Percentiles rank a stretch among this genome's conserved stretches.
phyloP scores from a whole-genome alignment of 2,797 vertebrate genomes.

The Alfaro cultratus region DNA sequence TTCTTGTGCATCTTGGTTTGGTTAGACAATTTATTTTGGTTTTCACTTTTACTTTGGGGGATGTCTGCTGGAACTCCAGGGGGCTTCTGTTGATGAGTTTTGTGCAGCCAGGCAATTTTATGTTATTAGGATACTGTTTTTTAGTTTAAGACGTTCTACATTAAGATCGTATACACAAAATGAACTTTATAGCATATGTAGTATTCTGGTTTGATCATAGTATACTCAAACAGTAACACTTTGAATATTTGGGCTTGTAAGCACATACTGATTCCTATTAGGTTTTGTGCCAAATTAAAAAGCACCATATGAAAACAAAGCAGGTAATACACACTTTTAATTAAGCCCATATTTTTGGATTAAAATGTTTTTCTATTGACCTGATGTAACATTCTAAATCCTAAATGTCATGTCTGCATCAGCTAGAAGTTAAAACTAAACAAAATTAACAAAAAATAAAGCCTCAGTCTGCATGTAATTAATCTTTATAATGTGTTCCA shows the following conservation, averaged over 20 bases:
- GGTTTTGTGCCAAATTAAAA: not conserved
- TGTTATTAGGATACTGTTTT: not conserved
- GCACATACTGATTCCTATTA: not conserved
- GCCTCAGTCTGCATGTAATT: not conserved
- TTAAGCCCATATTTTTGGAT: not conserved
- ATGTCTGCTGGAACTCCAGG: not conserved
- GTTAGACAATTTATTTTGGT: not conserved
- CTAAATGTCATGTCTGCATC: not conserved
- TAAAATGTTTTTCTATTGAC: not conserved
- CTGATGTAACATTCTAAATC: not conserved
- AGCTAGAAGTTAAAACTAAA: not conserved
- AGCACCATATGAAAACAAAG: not conserved
- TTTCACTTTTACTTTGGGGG: conserved; percentile 4
- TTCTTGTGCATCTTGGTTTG: not conserved
- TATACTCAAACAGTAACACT: not conserved
- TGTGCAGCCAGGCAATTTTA: not conserved
- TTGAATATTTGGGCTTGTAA: not conserved
- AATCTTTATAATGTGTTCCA: not conserved
- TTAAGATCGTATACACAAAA: not conserved
- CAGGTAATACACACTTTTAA: not conserved
- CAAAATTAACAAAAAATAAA: not conserved
- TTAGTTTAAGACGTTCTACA: not conserved
- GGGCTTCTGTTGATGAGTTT: not conserved
- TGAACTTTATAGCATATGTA: not conserved
- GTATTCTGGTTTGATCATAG: not conserved